phyloP scores from a whole-genome alignment of 2,888 invertebrate genomes.

The Aproaerema taeniolella region DNA sequence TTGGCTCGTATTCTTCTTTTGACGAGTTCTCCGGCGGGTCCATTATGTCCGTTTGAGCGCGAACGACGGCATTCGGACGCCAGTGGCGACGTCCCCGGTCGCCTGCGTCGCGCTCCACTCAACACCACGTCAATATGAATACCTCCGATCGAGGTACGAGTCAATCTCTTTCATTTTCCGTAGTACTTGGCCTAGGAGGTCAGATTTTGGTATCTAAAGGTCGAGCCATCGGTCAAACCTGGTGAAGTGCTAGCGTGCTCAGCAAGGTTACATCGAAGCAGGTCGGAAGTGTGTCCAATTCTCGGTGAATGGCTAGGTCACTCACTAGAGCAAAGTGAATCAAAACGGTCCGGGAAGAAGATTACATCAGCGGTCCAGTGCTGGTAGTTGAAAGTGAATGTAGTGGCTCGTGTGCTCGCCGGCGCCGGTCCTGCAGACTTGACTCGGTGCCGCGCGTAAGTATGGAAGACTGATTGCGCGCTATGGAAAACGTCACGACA shows the following conservation, averaged over 20 bases:
- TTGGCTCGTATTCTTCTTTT: conserved; percentile 74
- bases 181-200: conserved; percentile 10
- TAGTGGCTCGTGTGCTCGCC: conserved; percentile 34
- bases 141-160: conserved; percentile 65
- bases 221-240: conserved; percentile 24
- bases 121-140: conserved; percentile 56
- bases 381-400: conserved; percentile 49
- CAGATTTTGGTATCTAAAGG: conserved; percentile 21
- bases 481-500: not conserved
- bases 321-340: conserved; percentile 44
- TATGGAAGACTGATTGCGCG: conserved; percentile 35
- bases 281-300: conserved; percentile 63
- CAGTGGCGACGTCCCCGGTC: conserved; percentile 69
- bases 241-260: conserved; percentile 35
- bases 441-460: conserved; percentile 31
- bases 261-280: conserved; percentile 50
- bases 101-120: conserved; percentile 56
- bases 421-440: conserved; percentile 10
- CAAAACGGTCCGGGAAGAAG: conserved; percentile 42
- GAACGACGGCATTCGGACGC: conserved; percentile 68
- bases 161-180: conserved; percentile 41
- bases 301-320: conserved; percentile 53
- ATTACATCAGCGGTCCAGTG: conserved; percentile 43
- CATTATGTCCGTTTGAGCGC: conserved; percentile 68
- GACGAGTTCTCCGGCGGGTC: conserved; percentile 68